Percentiles rank a stretch among this genome's conserved stretches.
These are phyloP conservation scores for Diacarnus erythraeanus DNA, from an alignment of 37 sponge, comb jelly and placozoan genomes.

Conservation along the genomic window DNA sequence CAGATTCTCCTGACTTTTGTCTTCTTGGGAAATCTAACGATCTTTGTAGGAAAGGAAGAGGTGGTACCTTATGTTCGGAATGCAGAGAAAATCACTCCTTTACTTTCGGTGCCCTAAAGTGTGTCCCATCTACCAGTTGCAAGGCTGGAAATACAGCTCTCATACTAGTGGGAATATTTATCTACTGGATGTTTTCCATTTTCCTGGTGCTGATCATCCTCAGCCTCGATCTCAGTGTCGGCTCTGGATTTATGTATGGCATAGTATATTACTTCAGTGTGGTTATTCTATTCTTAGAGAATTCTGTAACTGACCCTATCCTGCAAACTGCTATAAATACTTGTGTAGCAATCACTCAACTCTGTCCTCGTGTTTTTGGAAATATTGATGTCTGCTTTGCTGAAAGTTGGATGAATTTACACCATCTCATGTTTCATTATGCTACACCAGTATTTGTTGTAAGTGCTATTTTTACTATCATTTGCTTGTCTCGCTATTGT, in stretches of 20 bases:
- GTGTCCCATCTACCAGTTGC: conserved; percentile 4
- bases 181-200: conserved; percentile 16
- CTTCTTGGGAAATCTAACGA: background rate
- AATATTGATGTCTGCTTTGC: conserved; percentile 9
- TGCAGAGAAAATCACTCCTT: conserved; percentile 16
- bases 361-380: conserved; percentile 25
- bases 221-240: conserved; percentile 20
- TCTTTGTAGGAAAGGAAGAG: conserved; percentile 7
- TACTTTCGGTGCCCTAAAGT: conserved; percentile 4
- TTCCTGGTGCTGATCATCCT: background rate
- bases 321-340: conserved; percentile 1
- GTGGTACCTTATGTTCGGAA: conserved; percentile 2
- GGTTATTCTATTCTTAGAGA: conserved; percentile 4
- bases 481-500: background rate
- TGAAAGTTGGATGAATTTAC: background rate
- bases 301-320: too few relatives aligned
- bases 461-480: background rate
- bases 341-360: conserved; percentile 19
- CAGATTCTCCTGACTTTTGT: background rate
- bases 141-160: background rate
- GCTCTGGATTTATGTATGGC: conserved; percentile 47
- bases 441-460: background rate
- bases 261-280: conserved; percentile 61
- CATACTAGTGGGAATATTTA: background rate
- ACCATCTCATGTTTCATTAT: background rate